These are phyloP conservation scores for Bovichtus variegatus DNA, from an alignment of 2,797 vertebrate species.

Conservation along the genomic window DNA sequence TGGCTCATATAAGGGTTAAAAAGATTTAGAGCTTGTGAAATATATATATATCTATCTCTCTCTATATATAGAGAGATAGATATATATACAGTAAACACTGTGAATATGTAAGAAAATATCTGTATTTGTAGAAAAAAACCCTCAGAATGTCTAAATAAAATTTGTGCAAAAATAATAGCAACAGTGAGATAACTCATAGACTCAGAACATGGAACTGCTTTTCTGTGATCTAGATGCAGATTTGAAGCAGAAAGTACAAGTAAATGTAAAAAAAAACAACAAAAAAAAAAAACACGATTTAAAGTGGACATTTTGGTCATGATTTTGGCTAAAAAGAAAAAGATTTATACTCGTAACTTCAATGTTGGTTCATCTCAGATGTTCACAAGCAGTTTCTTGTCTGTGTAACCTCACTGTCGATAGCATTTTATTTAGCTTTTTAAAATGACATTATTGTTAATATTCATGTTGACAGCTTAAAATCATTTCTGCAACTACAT, in stretches of 20 bases:
- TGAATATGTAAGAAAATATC: background rate
- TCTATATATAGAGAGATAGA: too few species aligned
- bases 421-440: background rate
- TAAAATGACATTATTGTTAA: background rate
- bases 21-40: background rate
- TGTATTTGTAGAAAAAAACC: background rate
- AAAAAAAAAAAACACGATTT: background rate
- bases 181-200: background rate
- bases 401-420: background rate
- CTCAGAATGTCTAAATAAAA: background rate
- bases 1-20: constrained; percentile 7
- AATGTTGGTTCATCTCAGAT: constrained; percentile 1
- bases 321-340: background rate
- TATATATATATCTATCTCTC: too few species aligned
- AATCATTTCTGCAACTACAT: background rate
- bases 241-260: constrained; percentile 15
- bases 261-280: background rate
- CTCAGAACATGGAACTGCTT: background rate
- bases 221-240: constrained; percentile 5
- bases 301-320: constrained; percentile 1
- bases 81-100: too few species aligned
- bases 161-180: constrained; percentile 12
- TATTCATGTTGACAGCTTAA: background rate
- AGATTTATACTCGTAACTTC: background rate
- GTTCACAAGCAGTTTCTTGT: background rate